A percentile compares a stretch with the other conserved stretches of the same genome.
These are phyloP conservation scores for Sciaenops ocellatus DNA, from an alignment of 2,797 vertebrate genomes.

Conservation along the genomic window DNA sequence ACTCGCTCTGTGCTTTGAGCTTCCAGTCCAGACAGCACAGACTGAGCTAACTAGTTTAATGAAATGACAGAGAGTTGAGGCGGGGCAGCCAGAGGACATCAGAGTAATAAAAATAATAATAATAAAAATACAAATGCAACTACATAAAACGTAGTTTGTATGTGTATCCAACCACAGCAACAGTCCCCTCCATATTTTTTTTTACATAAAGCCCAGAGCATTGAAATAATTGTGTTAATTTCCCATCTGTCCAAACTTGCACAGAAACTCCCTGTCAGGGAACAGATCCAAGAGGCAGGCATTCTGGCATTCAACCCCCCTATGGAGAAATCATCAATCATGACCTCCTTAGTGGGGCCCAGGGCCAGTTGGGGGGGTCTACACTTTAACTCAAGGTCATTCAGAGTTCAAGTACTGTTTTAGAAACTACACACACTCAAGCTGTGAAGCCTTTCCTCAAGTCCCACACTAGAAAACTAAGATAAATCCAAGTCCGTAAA, in stretches of 20 bases:
- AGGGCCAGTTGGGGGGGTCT: background rate
- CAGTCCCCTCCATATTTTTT: background rate
- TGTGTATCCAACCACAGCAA: background rate
- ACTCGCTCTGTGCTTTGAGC: too few species aligned
- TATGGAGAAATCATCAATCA: constrained; percentile 36
- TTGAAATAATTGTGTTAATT: constrained; percentile 13
- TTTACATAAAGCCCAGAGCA: background rate
- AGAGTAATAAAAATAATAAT: too few species aligned
- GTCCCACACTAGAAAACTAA: background rate
- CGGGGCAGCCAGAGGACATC: too few species aligned
- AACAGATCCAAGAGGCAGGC: constrained; percentile 28
- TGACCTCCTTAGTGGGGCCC: constrained; percentile 22
- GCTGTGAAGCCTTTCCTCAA: constrained; percentile 8
- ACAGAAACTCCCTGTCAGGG: constrained; percentile 7
- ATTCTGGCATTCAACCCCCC: constrained; percentile 27
- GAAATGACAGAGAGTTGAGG: too few species aligned
- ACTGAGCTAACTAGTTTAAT: too few species aligned
- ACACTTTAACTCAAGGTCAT: constrained; percentile 43
- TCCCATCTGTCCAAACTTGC: constrained; percentile 21
- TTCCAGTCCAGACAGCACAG: too few species aligned
- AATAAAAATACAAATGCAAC: too few species aligned
- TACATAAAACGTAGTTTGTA: background rate
- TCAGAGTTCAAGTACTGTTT: constrained; percentile 49
- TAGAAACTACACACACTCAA: constrained; percentile 22
- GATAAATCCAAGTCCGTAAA: background rate